phyloP scores from a whole-genome alignment of 2,888 invertebrate species.

The Lithophane ornitopus region DNA sequence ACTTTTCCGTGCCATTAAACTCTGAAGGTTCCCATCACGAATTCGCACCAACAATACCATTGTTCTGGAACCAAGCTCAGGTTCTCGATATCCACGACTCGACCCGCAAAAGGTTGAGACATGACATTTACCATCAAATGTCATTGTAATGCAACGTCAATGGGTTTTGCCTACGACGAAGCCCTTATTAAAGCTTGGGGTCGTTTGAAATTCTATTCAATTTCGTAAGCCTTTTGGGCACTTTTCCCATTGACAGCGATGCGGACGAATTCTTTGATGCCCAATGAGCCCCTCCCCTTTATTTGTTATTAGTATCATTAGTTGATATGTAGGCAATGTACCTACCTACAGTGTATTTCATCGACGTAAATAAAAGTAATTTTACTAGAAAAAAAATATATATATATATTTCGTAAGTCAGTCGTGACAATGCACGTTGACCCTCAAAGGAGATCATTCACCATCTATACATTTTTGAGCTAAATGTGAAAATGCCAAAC shows the following conservation, averaged over 20 bases:
- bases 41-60: slow-evolving; percentile 61
- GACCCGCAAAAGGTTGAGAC: slow-evolving; percentile 69
- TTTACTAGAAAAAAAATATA: too few species aligned
- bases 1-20: slow-evolving; percentile 39
- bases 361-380: too few species aligned
- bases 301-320: too few species aligned
- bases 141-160: slow-evolving; percentile 60
- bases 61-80: slow-evolving; percentile 67
- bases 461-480: too few species aligned
- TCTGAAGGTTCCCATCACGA: slow-evolving; percentile 39
- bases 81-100: slow-evolving; percentile 64
- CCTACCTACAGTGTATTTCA: too few species aligned
- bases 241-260: too few species aligned
- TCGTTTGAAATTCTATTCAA: slow-evolving; percentile 11
- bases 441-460: too few species aligned
- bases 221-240: too few species aligned
- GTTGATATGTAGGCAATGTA: too few species aligned
- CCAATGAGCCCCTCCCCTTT: too few species aligned
- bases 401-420: slow-evolving; percentile 6
- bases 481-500: too few species aligned
- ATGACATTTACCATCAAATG: slow-evolving; percentile 71
- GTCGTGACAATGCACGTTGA: slow-evolving; percentile 10
- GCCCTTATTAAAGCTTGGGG: slow-evolving; percentile 12
- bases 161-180: slow-evolving; percentile 35
- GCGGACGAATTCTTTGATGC: too few species aligned